Conservation (phyloP, 2,797 vertebrate genomes). For the Cirrhinus mrigala region DNA sequence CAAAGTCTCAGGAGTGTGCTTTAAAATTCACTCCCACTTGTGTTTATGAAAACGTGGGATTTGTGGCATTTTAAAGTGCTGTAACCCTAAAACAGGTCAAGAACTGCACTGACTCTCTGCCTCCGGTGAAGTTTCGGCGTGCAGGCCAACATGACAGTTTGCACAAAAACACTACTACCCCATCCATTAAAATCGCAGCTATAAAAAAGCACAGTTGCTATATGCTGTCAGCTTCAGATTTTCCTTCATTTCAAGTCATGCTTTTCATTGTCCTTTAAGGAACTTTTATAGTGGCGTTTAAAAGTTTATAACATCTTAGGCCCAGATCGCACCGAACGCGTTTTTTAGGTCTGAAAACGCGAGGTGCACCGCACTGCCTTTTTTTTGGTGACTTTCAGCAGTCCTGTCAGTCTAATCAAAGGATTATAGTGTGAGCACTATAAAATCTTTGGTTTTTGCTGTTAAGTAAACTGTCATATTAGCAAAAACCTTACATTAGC, state of each 20-base stretch:
- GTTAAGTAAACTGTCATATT: no score
- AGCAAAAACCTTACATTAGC: no score
- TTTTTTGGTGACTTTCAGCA: no score
- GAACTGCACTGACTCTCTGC: slow-evolving; percentile 5
- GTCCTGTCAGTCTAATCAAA: no score
- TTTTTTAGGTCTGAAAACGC: no score
- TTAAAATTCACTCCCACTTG: slow-evolving; percentile 76
- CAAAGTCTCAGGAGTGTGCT: slow-evolving; percentile 77
- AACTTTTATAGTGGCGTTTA: not conserved
- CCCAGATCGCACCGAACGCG: no score
- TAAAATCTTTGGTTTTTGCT: no score
- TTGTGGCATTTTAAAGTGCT: slow-evolving; percentile 67
- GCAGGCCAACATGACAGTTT: slow-evolving; percentile 9
- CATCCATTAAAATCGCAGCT: slow-evolving; percentile 6
- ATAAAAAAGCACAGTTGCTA: not conserved
- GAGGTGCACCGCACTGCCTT: no score
- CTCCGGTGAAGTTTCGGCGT: not conserved
- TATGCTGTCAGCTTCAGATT: slow-evolving; percentile 3
- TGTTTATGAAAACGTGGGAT: slow-evolving; percentile 73
- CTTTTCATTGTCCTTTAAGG: slow-evolving; percentile 4
- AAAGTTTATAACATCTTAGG: not conserved
- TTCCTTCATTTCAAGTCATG: not conserved
- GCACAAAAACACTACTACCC: not conserved
- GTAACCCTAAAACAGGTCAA: slow-evolving; percentile 63
- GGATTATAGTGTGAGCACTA: no score